Conservation (phyloP, 2,797 vertebrate species). For the Linurgus olivaceus region DNA sequence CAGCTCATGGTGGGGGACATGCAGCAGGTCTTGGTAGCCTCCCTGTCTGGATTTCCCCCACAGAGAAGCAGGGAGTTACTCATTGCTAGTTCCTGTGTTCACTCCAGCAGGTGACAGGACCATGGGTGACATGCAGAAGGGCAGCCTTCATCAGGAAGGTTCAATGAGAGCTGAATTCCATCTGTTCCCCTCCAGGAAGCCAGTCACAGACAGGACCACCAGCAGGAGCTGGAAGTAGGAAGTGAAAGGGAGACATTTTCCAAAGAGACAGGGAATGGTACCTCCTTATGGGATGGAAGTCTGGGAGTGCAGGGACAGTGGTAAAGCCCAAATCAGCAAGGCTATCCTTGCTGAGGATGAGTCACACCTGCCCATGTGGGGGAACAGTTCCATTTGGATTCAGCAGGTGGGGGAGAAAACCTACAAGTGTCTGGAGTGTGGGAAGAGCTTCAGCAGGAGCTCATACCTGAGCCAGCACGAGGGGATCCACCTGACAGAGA, state of each 20-base stretch:
- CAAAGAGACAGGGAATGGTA: not conserved
- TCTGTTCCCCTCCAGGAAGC: not conserved
- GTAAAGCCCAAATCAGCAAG: not conserved
- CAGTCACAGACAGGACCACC: not conserved
- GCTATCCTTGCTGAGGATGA: not conserved
- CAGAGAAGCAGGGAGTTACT: not conserved
- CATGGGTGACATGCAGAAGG: not conserved
- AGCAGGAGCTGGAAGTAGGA: not conserved
- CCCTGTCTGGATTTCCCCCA: not conserved
- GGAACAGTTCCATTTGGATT: constrained; percentile 49
- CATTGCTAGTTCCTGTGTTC: not conserved
- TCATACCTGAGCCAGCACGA: constrained; percentile 48
- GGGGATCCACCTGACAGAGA: constrained; percentile 63
- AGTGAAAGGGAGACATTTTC: not conserved
- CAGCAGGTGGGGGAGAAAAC: constrained; percentile 62
- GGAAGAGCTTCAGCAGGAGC: constrained; percentile 64
- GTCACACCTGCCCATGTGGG: not conserved
- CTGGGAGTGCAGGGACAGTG: not conserved
- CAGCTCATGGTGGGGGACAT: not conserved
- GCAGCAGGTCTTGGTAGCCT: not conserved
- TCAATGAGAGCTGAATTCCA: not conserved
- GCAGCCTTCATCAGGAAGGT: not conserved
- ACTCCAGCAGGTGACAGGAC: constrained; percentile 4
- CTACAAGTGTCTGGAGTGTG: constrained; percentile 37
- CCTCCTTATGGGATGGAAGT: not conserved